Evolutionary conservation across 2,113 vertebrate species (phyloP), one percentile per base, ranked within the genome.

Genomic region (Cyphomyrus discorhynchus): DNA sequence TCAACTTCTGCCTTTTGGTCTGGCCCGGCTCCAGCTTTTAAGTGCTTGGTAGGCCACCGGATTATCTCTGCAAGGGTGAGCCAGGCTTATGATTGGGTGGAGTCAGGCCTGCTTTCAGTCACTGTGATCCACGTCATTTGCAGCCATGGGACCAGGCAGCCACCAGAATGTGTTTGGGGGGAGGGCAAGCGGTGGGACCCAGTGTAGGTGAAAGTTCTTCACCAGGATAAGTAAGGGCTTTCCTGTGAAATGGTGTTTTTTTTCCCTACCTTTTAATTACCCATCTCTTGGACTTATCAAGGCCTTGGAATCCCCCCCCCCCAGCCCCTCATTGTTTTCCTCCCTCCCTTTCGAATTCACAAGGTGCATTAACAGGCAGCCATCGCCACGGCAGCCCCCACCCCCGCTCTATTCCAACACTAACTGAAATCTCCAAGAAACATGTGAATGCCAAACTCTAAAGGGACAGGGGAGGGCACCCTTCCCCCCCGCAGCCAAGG

Each of bases 361-460:
- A 95, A 93, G 95, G 95, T 95, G 94, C 94, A 95, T 94, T 93
- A 94, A 93, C 90, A 91, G 94, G 92, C 91, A 92, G 90, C 52
- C 92, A 90, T 93, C 91, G 7, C 24, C 7, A 0, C 21, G 53
- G 86, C 42, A 42, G 70, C 70, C 89, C 93, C 92, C 89, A 90
- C 93, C 91, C 92, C 87, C 90, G 90, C 13, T 91, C 91, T 91
- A 91, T 91, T 89, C 89, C 87, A 91, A 91, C 45, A 9, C 86
- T 42, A 83, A 86, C 82, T 24, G 56, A 87, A 83, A 89, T n/a
- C 52, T 84, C 86, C 52, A 87, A 82, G 49, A 87, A 87, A 58
- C 42, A 56, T 21, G 31, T 66, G 39, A 70, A 90, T 86, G 89
- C 90, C 89, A 91, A 90, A 90, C 89, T 66, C 45, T 80, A 90